Conservation (phyloP, 2,888 invertebrate species). For the Ophion obscuratus region DNA sequence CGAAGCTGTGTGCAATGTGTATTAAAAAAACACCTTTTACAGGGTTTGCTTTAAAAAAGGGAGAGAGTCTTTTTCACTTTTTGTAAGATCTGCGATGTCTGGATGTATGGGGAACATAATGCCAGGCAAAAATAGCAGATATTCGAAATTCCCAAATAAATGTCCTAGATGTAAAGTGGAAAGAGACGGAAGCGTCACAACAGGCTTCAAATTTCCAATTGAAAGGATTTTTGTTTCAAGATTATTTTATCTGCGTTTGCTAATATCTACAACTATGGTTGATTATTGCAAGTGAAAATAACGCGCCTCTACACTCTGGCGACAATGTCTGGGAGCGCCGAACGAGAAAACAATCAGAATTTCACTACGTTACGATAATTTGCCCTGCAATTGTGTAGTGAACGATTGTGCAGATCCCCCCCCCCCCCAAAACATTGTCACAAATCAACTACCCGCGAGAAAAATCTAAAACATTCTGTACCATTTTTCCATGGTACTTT, state of each 20-base stretch:
- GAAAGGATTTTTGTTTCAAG: background rate
- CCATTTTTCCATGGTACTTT: background rate
- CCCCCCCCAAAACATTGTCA: background rate
- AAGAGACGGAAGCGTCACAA: background rate
- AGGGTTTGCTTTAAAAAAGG: background rate
- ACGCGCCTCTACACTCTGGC: background rate
- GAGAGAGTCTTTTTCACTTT: no score
- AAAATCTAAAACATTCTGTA: background rate
- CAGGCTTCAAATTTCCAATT: background rate
- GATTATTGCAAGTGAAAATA: background rate
- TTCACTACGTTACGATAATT: no score
- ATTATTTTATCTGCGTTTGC: background rate
- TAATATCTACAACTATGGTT: background rate
- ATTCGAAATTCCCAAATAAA: background rate
- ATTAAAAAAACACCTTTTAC: background rate
- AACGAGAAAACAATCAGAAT: background rate
- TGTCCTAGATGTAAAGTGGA: background rate
- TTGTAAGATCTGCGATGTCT: background rate
- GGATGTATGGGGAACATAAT: background rate
- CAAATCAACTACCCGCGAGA: background rate
- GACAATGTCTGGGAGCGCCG: background rate
- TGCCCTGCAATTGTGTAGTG: no score
- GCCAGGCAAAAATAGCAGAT: background rate
- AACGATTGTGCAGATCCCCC: no score
- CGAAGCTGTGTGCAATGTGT: background rate